Conservation (phyloP, 2,888 invertebrate species). For the Petrophora chlorosata region DNA sequence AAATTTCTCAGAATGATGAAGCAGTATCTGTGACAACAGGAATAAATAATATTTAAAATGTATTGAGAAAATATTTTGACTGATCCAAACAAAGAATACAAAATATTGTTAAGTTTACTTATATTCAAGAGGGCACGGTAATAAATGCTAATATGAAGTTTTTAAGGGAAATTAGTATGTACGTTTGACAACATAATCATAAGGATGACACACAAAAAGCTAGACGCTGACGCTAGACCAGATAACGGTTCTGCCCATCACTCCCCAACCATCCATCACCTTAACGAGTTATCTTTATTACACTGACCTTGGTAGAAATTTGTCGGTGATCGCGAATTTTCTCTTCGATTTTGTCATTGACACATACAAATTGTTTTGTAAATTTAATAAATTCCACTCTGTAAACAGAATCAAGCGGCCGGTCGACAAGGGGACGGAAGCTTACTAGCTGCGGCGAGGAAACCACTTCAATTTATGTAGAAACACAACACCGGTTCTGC, state of each 20-base stretch:
- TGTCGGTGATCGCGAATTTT: constrained; percentile 81
- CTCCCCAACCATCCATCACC: constrained; percentile 12
- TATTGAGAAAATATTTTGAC: too few relatives aligned
- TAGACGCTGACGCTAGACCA: constrained; percentile 1
- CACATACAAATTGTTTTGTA: constrained; percentile 69
- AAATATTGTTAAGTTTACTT: too few relatives aligned
- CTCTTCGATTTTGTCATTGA: constrained; percentile 83
- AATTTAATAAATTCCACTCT: constrained; percentile 63
- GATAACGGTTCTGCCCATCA: constrained; percentile 4
- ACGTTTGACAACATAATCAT: constrained; percentile 3
- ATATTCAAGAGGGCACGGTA: too few relatives aligned
- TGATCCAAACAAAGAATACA: too few relatives aligned
- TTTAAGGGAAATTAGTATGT: too few relatives aligned
- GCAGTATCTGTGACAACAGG: too few relatives aligned
- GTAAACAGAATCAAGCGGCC: constrained; percentile 61
- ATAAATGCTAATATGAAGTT: too few relatives aligned
- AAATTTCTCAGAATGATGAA: too few relatives aligned
- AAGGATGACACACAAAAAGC: constrained; percentile 16
- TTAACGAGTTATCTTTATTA: constrained; percentile 8
- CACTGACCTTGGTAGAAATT: constrained; percentile 81
- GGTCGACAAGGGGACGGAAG: constrained; percentile 51
- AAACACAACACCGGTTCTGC: constrained; percentile 45
- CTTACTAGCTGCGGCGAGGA: constrained; percentile 47
- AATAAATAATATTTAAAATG: too few relatives aligned
- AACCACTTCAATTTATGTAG: constrained; percentile 56